Conservation (phyloP, 2,797 vertebrate species). For the Manis pentadactyla region DNA sequence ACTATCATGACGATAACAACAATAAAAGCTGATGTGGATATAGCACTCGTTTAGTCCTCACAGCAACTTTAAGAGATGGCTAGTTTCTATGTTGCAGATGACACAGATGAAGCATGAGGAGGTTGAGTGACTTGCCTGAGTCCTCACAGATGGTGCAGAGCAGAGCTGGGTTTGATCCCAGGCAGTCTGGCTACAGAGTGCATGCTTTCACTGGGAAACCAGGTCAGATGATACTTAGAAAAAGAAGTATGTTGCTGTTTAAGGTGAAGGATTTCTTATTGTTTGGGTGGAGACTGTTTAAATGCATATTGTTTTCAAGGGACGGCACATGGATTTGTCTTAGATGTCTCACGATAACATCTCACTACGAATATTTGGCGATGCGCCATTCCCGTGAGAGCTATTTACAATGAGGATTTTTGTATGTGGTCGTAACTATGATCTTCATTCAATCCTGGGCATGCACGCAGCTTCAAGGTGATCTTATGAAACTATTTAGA, state of each 20-base stretch:
- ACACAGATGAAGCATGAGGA: neutral
- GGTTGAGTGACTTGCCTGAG: neutral
- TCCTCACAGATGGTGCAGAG: neutral
- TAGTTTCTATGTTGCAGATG: neutral
- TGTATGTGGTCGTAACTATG: neutral
- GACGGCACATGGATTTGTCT: neutral
- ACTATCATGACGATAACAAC: neutral
- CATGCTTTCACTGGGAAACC: neutral
- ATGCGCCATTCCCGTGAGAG: neutral
- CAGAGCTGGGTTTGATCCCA: neutral
- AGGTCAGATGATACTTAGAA: neutral
- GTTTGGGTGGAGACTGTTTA: neutral
- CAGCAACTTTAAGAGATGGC: neutral
- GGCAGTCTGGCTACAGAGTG: neutral
- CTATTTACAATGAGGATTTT: conserved; percentile 1
- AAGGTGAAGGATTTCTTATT: neutral
- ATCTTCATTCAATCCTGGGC: neutral
- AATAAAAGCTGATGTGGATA: neutral
- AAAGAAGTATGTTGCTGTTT: conserved; percentile 3
- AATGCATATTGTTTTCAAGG: neutral
- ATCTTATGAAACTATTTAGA: conserved; percentile 38
- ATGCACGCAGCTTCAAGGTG: neutral
- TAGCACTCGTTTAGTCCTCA: neutral
- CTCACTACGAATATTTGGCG: neutral
- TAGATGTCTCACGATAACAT: neutral